phyloP scores from a whole-genome alignment of 2,888 invertebrate genomes.

The Orchestes rusci region DNA sequence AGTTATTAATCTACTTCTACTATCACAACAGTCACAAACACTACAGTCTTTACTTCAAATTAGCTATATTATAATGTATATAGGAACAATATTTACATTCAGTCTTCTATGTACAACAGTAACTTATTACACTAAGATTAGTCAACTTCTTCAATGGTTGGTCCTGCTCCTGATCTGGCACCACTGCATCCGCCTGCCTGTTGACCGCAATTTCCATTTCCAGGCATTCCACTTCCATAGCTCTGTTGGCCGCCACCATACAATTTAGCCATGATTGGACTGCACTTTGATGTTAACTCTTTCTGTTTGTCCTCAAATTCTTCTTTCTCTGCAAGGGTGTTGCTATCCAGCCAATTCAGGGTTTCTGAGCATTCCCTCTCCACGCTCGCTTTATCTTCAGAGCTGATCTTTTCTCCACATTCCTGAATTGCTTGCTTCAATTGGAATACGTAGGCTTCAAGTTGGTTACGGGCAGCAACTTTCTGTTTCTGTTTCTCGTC shows the following conservation, averaged over 20 bases:
- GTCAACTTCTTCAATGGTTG: slow-evolving; percentile 41
- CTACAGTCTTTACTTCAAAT: too few species aligned
- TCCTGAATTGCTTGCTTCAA: slow-evolving; percentile 63
- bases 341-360: slow-evolving; percentile 65
- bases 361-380: slow-evolving; percentile 51
- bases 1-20: too few species aligned
- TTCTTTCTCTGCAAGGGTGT: slow-evolving; percentile 53
- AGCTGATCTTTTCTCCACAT: slow-evolving; percentile 54
- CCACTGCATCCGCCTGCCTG: too few species aligned
- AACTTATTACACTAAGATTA: too few species aligned
- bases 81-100: too few species aligned
- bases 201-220: too few species aligned
- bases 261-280: slow-evolving; percentile 56
- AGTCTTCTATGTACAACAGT: too few species aligned
- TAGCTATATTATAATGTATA: too few species aligned
- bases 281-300: slow-evolving; percentile 44
- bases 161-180: slow-evolving; percentile 26
- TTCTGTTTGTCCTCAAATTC: slow-evolving; percentile 57
- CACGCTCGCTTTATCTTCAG: slow-evolving; percentile 45
- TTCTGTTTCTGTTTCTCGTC: slow-evolving; percentile 63
- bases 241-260: slow-evolving; percentile 30
- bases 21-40: too few species aligned
- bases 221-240: slow-evolving; percentile 6
- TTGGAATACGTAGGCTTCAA: slow-evolving; percentile 63
- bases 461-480: slow-evolving; percentile 60